Evolutionary conservation across 2,888 invertebrate species (phyloP).

Genomic region (Autographa pulchrina): DNA sequence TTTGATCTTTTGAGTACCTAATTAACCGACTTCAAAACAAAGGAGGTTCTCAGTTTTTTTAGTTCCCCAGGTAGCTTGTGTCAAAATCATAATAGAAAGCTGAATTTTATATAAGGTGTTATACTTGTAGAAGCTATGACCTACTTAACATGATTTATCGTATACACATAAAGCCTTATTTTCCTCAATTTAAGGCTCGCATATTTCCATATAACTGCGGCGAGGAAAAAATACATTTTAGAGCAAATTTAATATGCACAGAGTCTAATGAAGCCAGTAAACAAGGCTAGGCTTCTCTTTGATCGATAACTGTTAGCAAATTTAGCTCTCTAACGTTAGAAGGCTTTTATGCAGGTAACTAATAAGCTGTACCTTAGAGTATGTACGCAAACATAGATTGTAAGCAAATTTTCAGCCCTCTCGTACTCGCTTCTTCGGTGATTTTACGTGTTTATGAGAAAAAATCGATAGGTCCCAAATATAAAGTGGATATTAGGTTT

Average conservation of each 20-base stretch:
- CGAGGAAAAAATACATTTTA: conserved; percentile 40
- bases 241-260: conserved; percentile 48
- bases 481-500: too few species aligned
- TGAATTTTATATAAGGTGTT: not conserved
- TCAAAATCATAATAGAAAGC: not conserved
- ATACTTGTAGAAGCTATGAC: not conserved
- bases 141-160: not conserved
- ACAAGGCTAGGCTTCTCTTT: conserved; percentile 31
- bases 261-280: conserved; percentile 45
- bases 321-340: conserved; percentile 28
- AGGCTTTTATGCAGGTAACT: not conserved
- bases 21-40: too few species aligned
- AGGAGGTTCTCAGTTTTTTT: too few species aligned
- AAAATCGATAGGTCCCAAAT: too few species aligned
- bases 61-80: too few species aligned
- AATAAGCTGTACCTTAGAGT: too few species aligned
- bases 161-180: not conserved
- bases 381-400: too few species aligned
- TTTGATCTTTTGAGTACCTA: too few species aligned
- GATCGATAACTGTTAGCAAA: conserved; percentile 49
- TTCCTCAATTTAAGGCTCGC: not conserved
- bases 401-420: too few species aligned
- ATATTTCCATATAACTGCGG: conserved; percentile 13
- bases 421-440: too few species aligned
- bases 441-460: too few species aligned